Percentiles rank a stretch among this genome's conserved stretches.
Conservation (phyloP, 2,888 invertebrate genomes). For the Lissonota sp. region DNA sequence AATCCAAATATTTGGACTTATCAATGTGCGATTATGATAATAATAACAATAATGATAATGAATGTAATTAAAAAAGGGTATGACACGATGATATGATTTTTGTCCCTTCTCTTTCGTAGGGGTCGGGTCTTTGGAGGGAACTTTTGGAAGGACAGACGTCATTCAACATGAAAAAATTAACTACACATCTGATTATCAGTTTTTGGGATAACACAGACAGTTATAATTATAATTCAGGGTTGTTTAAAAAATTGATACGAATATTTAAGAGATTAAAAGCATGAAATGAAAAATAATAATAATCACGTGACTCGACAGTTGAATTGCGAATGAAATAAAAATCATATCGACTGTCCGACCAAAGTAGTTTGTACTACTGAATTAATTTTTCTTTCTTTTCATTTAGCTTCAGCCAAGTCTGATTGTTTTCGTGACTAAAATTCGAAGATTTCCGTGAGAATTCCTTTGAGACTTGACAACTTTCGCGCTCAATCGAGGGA, state of each 20-base stretch:
- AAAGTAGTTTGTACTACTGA: conserved; percentile 22
- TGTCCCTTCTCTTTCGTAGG: conserved; percentile 81
- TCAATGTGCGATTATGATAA: conserved; percentile 10
- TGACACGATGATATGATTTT: conserved; percentile 73
- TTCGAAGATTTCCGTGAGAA: not conserved
- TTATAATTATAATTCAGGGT: conserved; percentile 25
- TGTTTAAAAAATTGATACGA: not conserved
- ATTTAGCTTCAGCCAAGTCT: not conserved
- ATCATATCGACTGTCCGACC: not conserved
- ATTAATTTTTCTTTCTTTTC: conserved; percentile 10
- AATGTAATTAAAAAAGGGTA: conserved; percentile 19
- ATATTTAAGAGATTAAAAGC: conserved; percentile 18
- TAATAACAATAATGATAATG: conserved; percentile 16
- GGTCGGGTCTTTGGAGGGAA: conserved; percentile 78
- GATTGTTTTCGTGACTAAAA: not conserved
- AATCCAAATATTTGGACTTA: conserved; percentile 26
- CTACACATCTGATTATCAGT: conserved; percentile 78
- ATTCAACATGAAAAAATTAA: conserved; percentile 80
- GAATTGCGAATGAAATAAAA: not conserved
- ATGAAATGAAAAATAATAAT: conserved; percentile 32
- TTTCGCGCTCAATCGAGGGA: not conserved
- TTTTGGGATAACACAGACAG: conserved; percentile 27
- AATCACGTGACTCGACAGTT: not conserved
- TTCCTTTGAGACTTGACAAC: not conserved
- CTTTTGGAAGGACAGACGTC: conserved; percentile 73